Percentiles rank a stretch among this genome's conserved stretches.
Evolutionary conservation across 64 coral and sea anemone species (phyloP).

Genomic region (Catalaphyllia jardinei): DNA sequence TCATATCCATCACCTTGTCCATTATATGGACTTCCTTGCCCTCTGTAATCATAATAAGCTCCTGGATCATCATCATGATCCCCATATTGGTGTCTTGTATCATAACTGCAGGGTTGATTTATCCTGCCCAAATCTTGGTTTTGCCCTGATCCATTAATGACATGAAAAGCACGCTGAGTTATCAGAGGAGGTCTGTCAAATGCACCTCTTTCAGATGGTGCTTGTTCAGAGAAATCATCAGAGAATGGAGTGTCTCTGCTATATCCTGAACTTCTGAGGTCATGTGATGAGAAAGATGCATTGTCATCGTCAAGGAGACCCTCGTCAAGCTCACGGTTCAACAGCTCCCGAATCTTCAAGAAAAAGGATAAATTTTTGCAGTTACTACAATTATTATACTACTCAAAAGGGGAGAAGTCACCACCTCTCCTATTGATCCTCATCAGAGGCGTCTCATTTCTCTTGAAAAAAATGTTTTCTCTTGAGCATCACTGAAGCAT

Average conservation of each 20-base stretch:
- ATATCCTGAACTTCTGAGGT: slow-evolving; percentile 71
- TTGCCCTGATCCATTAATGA: slow-evolving; percentile 31
- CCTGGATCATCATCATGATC: background rate
- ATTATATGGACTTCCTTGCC: background rate
- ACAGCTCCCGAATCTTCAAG: slow-evolving; percentile 81
- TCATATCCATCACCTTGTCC: background rate
- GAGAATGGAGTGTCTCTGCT: slow-evolving; percentile 74
- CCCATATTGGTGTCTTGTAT: slow-evolving; percentile 9
- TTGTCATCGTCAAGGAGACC: slow-evolving; percentile 92
- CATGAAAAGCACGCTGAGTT: slow-evolving; percentile 40
- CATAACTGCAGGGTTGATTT: background rate
- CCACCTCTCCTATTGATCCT: too few relatives aligned
- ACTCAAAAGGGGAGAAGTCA: too few relatives aligned
- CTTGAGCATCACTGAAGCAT: too few relatives aligned
- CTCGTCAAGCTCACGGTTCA: slow-evolving; percentile 92
- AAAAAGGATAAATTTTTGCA: background rate
- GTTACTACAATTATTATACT: too few relatives aligned
- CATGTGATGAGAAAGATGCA: slow-evolving; percentile 92
- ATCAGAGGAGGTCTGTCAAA: slow-evolving; percentile 62
- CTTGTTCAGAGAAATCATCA: slow-evolving; percentile 38
- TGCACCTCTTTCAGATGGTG: slow-evolving; percentile 51
- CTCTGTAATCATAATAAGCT: background rate
- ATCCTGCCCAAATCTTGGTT: background rate
- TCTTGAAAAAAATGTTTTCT: too few relatives aligned
- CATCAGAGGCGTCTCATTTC: too few relatives aligned